Conservation (phyloP, 2,113 vertebrate genomes). For the Laterallus jamaicensis region DNA sequence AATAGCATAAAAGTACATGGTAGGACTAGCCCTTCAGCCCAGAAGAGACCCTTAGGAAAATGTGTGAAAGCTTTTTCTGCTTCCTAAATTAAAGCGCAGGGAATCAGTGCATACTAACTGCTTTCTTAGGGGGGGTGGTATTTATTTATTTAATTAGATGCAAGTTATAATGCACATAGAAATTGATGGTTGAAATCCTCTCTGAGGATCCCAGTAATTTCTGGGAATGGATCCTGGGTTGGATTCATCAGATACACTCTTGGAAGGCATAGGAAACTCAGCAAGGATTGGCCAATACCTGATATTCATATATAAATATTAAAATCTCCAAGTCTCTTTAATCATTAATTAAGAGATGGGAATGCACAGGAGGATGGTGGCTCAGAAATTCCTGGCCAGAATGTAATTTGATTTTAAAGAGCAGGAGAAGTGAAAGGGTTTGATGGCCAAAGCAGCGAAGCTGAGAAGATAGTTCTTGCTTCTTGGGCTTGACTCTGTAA, state of each 20-base stretch:
- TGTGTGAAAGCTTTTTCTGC: neutral
- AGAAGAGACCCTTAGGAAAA: neutral
- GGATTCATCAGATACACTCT: neutral
- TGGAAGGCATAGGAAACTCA: neutral
- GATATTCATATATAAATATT: neutral
- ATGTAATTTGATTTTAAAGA: neutral
- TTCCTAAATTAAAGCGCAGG: neutral
- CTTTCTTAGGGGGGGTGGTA: neutral
- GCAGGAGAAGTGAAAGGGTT: neutral
- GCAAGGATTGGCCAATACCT: accelerated
- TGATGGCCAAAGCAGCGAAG: neutral
- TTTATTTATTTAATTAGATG: neutral
- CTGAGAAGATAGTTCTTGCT: neutral
- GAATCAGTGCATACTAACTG: neutral
- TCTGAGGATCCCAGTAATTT: neutral
- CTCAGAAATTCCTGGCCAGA: neutral
- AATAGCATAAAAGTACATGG: neutral
- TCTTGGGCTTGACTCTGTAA: neutral
- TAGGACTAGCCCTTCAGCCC: neutral
- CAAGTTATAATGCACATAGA: neutral
- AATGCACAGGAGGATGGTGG: neutral
- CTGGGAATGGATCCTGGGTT: neutral
- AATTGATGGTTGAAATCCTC: neutral
- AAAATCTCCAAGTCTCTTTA: neutral
- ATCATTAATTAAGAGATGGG: neutral